Evolutionary conservation across 2,888 invertebrate genomes (phyloP).

Genomic region (Drosophila crucigera): DNA sequence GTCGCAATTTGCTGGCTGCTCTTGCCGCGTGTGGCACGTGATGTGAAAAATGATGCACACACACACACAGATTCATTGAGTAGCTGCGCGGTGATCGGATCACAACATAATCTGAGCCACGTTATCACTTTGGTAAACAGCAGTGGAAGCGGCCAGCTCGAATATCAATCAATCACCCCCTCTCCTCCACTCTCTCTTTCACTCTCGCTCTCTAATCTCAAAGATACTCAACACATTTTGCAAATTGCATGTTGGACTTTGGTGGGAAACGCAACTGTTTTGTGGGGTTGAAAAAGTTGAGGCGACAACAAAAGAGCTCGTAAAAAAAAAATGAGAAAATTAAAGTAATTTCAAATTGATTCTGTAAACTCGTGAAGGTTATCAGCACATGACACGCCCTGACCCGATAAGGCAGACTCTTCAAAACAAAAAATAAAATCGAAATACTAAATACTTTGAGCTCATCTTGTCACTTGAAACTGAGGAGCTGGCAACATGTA

Average conservation of each 20-base stretch:
- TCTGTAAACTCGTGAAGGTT: conserved; percentile 61
- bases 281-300: conserved; percentile 36
- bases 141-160: conserved; percentile 50
- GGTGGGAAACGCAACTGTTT: conserved; percentile 33
- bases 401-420: conserved; percentile 47
- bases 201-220: conserved; percentile 39
- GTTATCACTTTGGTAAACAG: conserved; percentile 81
- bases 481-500: conserved; percentile 33
- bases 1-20: conserved; percentile 65
- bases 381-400: conserved; percentile 47
- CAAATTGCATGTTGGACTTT: conserved; percentile 56
- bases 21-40: conserved; percentile 79
- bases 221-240: conserved; percentile 68
- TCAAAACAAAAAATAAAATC: conserved; percentile 12
- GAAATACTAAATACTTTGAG: conserved; percentile 18
- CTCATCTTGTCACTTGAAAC: conserved; percentile 39
- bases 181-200: neutral
- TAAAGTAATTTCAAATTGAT: conserved; percentile 32
- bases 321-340: conserved; percentile 1
- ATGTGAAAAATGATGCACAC: conserved; percentile 75
- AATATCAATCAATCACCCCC: conserved; percentile 73
- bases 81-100: conserved; percentile 67
- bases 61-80: conserved; percentile 21
- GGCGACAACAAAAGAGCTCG: conserved; percentile 4
- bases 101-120: conserved; percentile 79